Conservation (phyloP, 2,797 vertebrate genomes). For the Protonibea diacanthus region DNA sequence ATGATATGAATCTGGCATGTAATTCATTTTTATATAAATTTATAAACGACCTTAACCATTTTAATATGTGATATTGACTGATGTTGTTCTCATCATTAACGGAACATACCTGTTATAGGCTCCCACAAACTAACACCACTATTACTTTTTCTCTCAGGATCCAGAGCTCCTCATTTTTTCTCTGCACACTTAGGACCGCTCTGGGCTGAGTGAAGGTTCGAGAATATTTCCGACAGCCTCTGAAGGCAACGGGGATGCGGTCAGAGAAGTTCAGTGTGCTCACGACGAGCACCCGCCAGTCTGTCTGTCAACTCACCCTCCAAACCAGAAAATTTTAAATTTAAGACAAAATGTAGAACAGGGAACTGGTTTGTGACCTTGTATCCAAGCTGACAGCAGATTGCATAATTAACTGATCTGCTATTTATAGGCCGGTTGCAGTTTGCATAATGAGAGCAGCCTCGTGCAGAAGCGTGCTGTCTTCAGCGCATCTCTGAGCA, state of each 20-base stretch:
- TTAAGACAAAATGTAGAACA: background rate
- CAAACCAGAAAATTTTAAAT: background rate
- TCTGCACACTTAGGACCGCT: background rate
- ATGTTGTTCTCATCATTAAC: background rate
- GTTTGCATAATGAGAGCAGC: constrained; percentile 4
- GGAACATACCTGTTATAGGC: background rate
- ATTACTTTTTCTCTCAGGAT: background rate
- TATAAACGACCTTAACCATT: no score
- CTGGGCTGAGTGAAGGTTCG: accelerated
- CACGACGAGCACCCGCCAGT: background rate
- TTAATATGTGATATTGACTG: background rate
- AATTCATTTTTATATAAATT: background rate
- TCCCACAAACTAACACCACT: no score
- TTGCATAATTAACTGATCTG: background rate
- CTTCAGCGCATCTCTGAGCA: background rate
- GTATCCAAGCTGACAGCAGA: background rate
- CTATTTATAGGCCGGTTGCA: background rate
- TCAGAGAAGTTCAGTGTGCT: constrained; percentile 46
- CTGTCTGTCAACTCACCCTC: background rate
- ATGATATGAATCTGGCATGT: background rate
- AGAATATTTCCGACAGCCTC: background rate
- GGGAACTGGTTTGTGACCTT: background rate
- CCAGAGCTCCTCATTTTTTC: background rate
- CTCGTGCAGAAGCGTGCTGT: background rate
- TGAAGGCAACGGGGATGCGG: constrained; percentile 40